Evolutionary conservation across 2,113 vertebrate species (phyloP).

Genomic region (Nyctibius bracteatus): DNA sequence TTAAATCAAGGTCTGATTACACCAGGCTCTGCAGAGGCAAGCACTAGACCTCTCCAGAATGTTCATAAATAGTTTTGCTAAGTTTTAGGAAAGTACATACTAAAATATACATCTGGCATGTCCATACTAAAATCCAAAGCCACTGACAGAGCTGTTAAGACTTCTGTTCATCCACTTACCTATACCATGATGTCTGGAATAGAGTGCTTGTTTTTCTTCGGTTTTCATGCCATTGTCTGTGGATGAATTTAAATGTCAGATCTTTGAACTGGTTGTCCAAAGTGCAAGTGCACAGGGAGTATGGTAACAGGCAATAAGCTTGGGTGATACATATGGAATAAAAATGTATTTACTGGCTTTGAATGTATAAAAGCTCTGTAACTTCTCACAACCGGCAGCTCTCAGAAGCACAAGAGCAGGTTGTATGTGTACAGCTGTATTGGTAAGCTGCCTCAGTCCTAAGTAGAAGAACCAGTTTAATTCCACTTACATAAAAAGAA

Average conservation of each 20-base stretch:
- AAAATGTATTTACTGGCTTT: neutral
- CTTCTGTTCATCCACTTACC: neutral
- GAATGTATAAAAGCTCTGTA: neutral
- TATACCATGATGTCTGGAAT: neutral
- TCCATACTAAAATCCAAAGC: neutral
- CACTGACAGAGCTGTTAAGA: neutral
- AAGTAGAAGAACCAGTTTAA: neutral
- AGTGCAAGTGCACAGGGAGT: neutral
- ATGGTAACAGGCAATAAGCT: neutral
- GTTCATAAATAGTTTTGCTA: neutral
- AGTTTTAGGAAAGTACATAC: neutral
- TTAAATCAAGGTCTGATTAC: neutral
- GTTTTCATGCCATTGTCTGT: neutral
- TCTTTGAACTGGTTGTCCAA: neutral
- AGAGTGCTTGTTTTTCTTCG: neutral
- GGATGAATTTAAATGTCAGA: neutral
- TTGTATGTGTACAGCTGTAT: neutral
- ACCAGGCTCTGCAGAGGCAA: neutral
- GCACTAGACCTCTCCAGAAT: neutral
- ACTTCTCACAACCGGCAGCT: neutral
- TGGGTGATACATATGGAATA: neutral
- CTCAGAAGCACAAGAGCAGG: neutral
- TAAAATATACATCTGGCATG: neutral
- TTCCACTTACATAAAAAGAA: neutral
- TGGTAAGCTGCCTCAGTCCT: neutral